phyloP scores from a whole-genome alignment of 2,888 invertebrate species.

The Troides oblongomaculatus region DNA sequence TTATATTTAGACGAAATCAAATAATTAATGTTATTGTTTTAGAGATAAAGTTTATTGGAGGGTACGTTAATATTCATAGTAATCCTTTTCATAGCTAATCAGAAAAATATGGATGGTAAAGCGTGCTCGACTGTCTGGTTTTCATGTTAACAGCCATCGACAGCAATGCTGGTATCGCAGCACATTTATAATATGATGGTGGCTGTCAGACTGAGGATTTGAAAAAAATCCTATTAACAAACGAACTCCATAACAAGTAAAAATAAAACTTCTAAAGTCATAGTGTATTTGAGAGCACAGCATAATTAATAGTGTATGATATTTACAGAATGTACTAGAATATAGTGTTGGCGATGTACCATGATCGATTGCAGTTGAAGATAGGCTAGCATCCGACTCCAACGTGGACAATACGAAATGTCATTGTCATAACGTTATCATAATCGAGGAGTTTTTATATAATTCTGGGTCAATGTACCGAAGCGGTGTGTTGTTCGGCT shows the following conservation, averaged over 20 bases:
- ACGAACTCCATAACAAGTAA: background rate
- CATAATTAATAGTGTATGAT: background rate
- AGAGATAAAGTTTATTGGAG: too few species aligned
- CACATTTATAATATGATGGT: too few species aligned
- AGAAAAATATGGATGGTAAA: too few species aligned
- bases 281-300: too few species aligned
- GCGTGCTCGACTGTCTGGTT: too few species aligned
- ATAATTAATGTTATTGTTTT: background rate
- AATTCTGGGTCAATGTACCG: constrained; percentile 79
- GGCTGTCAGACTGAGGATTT: too few species aligned
- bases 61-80: too few species aligned
- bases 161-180: too few species aligned
- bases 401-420: constrained; percentile 60
- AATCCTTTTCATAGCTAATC: too few species aligned
- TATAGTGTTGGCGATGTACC: background rate
- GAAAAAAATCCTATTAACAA: too few species aligned
- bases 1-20: background rate
- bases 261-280: background rate
- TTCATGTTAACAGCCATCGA: too few species aligned
- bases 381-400: constrained; percentile 34
- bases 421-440: constrained; percentile 74
- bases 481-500: constrained; percentile 72
- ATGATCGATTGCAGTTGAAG: constrained; percentile 10
- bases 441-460: constrained; percentile 75
- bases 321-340: constrained; percentile 13